phyloP scores from a whole-genome alignment of 2,888 invertebrate species.

The Incurvaria masculella region DNA sequence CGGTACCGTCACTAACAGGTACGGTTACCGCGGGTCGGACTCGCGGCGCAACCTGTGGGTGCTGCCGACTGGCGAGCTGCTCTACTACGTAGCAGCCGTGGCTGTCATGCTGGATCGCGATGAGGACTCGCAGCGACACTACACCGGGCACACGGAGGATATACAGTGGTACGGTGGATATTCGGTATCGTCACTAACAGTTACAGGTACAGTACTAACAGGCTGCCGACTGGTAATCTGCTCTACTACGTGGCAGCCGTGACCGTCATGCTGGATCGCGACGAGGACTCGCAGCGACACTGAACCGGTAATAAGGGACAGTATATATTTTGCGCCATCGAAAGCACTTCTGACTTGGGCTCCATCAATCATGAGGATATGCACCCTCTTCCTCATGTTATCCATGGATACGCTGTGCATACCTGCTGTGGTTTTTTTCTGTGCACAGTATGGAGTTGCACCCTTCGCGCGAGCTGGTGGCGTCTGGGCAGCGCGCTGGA shows the following conservation, averaged over 20 bases:
- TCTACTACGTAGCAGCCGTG: conserved; percentile 91
- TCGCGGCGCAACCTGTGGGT: conserved; percentile 88
- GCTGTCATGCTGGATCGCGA: conserved; percentile 85
- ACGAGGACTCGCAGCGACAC: conserved; percentile 84
- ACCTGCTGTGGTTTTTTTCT: too few relatives aligned
- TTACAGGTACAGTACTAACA: too few relatives aligned
- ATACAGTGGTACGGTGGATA: conserved; percentile 72
- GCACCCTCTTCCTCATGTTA: too few relatives aligned
- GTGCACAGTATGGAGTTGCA: conserved; percentile 83
- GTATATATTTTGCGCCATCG: too few relatives aligned
- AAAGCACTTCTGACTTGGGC: too few relatives aligned
- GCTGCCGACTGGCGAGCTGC: conserved; percentile 87
- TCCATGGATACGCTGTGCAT: too few relatives aligned
- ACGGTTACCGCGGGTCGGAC: conserved; percentile 92
- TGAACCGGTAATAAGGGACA: conserved; percentile 90
- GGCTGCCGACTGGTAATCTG: conserved; percentile 88
- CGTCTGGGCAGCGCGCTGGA: conserved; percentile 85
- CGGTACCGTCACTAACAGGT: too few relatives aligned
- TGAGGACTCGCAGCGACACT: conserved; percentile 85
- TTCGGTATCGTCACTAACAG: too few relatives aligned
- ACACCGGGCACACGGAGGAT: conserved; percentile 89
- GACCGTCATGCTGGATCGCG: conserved; percentile 82
- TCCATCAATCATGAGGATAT: too few relatives aligned
- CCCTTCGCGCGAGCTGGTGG: conserved; percentile 83
- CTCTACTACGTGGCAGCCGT: conserved; percentile 92